Evolutionary conservation across 2,888 invertebrate species (phyloP).

Genomic region (Periphyllus acericola): DNA sequence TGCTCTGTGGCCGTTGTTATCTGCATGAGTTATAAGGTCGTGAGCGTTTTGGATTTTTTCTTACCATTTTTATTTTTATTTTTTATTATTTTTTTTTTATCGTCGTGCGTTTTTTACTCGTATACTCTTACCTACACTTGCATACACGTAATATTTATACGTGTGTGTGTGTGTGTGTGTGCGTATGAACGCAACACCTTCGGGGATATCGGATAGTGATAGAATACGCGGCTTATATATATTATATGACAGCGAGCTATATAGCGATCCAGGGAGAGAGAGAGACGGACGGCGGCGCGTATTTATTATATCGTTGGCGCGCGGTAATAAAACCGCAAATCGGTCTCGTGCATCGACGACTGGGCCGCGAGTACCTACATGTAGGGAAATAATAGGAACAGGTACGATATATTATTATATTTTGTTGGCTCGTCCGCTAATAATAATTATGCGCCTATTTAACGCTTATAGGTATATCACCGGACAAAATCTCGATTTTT

Average conservation of each 20-base stretch:
- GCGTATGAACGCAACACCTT: constrained; percentile 35
- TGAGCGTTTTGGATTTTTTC: constrained; percentile 55
- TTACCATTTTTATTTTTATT: not conserved
- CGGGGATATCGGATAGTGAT: constrained; percentile 52
- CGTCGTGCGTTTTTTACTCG: constrained; percentile 21
- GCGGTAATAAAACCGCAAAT: constrained; percentile 57
- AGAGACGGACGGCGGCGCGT: not conserved
- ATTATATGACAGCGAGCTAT: not conserved
- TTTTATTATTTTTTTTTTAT: constrained; percentile 14
- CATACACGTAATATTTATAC: no score
- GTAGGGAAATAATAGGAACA: not conserved
- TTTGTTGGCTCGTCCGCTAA: constrained; percentile 40
- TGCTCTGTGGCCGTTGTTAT: constrained; percentile 38
- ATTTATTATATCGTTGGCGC: constrained; percentile 48
- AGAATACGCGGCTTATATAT: not conserved
- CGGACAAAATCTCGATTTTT: not conserved
- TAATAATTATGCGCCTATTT: constrained; percentile 42
- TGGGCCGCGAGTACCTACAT: not conserved
- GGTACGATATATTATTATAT: not conserved
- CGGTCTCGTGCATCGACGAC: constrained; percentile 55
- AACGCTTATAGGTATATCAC: constrained; percentile 33
- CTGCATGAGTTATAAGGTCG: constrained; percentile 60
- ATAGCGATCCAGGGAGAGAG: not conserved
- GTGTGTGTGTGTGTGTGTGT: not conserved
- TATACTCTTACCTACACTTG: not conserved